These are phyloP conservation scores for Geophilus truncorum DNA, from an alignment of 2,888 invertebrate genomes.

Conservation along the genomic window DNA sequence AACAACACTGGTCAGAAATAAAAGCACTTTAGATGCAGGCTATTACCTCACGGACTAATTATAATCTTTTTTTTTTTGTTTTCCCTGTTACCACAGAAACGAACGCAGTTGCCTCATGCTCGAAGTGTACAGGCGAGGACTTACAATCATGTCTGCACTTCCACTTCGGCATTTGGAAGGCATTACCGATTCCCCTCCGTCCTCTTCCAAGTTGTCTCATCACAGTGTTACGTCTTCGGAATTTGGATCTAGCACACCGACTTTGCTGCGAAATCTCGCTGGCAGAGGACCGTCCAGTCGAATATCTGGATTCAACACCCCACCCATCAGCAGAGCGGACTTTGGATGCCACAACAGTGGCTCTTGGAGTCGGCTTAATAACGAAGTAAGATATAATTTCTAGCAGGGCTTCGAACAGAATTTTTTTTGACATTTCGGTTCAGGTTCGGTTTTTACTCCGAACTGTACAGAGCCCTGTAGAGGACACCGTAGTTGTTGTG, in stretches of 20 bases:
- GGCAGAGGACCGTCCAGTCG: not conserved
- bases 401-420: too few species aligned
- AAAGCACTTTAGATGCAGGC: too few species aligned
- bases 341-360: not conserved
- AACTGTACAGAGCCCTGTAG: too few species aligned
- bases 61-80: too few species aligned
- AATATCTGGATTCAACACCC: slow-evolving; percentile 32
- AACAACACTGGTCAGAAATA: too few species aligned
- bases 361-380: slow-evolving; percentile 31
- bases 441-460: too few species aligned
- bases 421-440: too few species aligned
- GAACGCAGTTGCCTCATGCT: slow-evolving; percentile 23
- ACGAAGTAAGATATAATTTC: slow-evolving; percentile 23
- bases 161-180: slow-evolving; percentile 30
- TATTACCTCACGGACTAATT: too few species aligned
- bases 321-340: slow-evolving; percentile 17
- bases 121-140: slow-evolving; percentile 30
- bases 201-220: slow-evolving; percentile 23
- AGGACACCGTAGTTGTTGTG: too few species aligned
- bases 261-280: not conserved
- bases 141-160: not conserved
- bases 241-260: slow-evolving; percentile 17
- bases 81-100: slow-evolving; percentile 28
- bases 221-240: not conserved
- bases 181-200: slow-evolving; percentile 30